Evolutionary conservation across 2,113 vertebrate species (phyloP), one percentile per base, ranked within the genome.

Genomic region (Prunella fulvescens): DNA sequence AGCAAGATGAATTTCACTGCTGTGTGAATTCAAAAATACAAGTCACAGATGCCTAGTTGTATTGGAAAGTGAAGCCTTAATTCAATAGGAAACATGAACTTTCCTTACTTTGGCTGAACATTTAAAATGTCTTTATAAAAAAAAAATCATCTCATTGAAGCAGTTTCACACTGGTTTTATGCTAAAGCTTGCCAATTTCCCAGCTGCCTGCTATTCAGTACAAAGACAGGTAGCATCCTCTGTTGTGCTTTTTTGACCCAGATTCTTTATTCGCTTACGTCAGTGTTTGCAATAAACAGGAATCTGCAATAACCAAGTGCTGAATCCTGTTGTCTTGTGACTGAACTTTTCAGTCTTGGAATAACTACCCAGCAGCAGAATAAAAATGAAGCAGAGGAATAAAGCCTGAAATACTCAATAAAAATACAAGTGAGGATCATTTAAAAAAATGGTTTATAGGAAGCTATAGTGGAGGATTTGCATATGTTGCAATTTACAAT

Each of bases 161-260:
- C 56, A 78, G 64, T 62, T 86, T 83, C 85, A 89, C 81, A 60
- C 88, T 94, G 90, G 0, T 90, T 94, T 83, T 82, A 15, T 86
- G 61, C 76, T 94, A 71, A 81, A 88, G 78, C 80, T 78, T 81
- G 44, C 60, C 76, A 45, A 19, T 92, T 94, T 97, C 79, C 51
- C 44, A 80, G 80, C 92, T 95, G 44, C 82, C 44, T 96, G 65
- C 80, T 96, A 39, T 56, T 93, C 64, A 35, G 60, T 83, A 81
- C 62, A 95, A 81, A 92, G 83, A 78, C n/a, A 95, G 94, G 95
- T 97, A 95, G 33, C 70, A 83, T 90, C 58, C 74, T 95, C 54
- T 79, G 26, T 72, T 87, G 79, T 62, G 91, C 35, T 88, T 92
- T 87, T 92, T 56, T 90, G 82, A 96, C 88, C 92, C 51, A 93